Conservation (phyloP, 2,113 vertebrate genomes). For the Halichoerus grypus region DNA sequence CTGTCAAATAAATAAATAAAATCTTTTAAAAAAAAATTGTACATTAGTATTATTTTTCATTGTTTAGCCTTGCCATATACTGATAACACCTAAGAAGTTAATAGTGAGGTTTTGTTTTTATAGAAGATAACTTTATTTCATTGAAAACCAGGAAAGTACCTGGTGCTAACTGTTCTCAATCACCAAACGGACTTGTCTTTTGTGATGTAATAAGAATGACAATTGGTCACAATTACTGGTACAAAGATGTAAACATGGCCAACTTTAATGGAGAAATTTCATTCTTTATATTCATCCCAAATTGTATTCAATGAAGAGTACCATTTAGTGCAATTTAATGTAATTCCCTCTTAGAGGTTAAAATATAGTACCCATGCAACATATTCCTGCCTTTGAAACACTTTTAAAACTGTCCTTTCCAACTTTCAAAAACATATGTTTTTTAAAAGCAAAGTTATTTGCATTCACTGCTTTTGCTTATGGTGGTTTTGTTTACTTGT, state of each 20-base stretch:
- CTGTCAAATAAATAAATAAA: no score
- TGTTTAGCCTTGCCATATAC: not conserved
- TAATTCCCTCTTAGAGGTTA: not conserved
- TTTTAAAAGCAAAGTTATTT: not conserved
- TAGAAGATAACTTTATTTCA: not conserved
- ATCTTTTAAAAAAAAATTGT: no score
- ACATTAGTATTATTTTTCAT: not conserved
- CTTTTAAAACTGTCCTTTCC: not conserved
- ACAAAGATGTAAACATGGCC: not conserved
- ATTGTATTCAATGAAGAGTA: not conserved
- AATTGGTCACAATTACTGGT: not conserved
- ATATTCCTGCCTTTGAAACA: not conserved
- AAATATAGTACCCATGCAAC: not conserved
- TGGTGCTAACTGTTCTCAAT: not conserved
- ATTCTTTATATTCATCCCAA: not conserved
- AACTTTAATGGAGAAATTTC: not conserved
- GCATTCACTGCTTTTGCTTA: not conserved
- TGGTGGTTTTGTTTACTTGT: not conserved
- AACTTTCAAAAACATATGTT: not conserved
- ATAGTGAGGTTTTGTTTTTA: not conserved
- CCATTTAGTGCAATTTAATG: not conserved
- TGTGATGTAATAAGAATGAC: not conserved
- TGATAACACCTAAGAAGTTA: not conserved
- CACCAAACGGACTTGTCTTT: not conserved
- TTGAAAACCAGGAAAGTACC: not conserved